These are phyloP conservation scores for Neelides sp. DNA, from an alignment of 1,140 invertebrate species.

Conservation along the genomic window DNA sequence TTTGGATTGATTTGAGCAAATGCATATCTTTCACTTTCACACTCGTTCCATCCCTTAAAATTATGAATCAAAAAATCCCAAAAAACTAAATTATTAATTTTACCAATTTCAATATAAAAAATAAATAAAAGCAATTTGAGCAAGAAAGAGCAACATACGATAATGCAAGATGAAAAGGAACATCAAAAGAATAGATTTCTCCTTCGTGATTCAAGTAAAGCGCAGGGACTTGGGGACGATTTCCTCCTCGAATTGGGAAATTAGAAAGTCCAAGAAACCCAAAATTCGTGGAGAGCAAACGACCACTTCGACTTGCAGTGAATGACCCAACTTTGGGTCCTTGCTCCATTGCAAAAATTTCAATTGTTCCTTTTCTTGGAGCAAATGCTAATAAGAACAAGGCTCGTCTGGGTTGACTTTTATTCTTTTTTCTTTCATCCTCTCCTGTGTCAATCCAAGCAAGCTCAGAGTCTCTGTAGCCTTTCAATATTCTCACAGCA, in stretches of 20 bases:
- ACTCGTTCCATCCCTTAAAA: constrained; percentile 61
- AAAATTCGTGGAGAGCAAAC: constrained; percentile 62
- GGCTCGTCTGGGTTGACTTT: constrained; percentile 41
- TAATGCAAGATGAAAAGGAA: constrained; percentile 82
- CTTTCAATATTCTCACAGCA: constrained; percentile 79
- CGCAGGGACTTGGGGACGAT: constrained; percentile 52
- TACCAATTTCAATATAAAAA: constrained; percentile 2
- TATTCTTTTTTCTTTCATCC: constrained; percentile 34
- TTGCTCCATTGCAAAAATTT: constrained; percentile 73
- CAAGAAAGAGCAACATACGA: no score
- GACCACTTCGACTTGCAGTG: constrained; percentile 68
- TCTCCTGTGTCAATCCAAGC: constrained; percentile 62
- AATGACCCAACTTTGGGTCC: constrained; percentile 80
- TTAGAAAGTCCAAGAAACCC: constrained; percentile 56
- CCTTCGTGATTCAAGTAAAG: constrained; percentile 71
- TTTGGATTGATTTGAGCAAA: constrained; percentile 63
- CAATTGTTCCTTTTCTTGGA: constrained; percentile 64
- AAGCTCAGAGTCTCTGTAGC: constrained; percentile 81
- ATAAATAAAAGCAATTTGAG: constrained; percentile 5
- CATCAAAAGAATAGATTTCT: constrained; percentile 58
- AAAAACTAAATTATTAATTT: constrained; percentile 5
- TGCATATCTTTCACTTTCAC: constrained; percentile 74
- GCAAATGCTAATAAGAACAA: constrained; percentile 75
- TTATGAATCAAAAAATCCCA: constrained; percentile 11
- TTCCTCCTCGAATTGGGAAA: constrained; percentile 35